phyloP scores from a whole-genome alignment of 2,113 vertebrate genomes.

The Corynorhinus townsendii region DNA sequence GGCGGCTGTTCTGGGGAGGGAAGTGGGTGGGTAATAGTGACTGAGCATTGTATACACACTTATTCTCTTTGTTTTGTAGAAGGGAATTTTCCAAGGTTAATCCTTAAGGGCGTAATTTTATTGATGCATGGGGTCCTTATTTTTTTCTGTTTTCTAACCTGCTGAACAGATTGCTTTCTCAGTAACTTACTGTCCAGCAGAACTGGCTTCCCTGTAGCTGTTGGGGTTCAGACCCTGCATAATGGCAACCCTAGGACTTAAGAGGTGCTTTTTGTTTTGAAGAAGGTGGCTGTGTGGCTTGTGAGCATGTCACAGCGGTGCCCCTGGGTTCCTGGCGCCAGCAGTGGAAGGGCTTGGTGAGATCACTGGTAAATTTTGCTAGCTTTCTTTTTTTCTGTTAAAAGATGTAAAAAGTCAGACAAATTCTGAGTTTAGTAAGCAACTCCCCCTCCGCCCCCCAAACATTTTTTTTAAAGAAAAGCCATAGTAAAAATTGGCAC shows the following conservation, averaged over 20 bases:
- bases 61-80: conserved; percentile 32
- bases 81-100: conserved; percentile 30
- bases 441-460: background rate
- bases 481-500: background rate
- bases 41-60: conserved; percentile 42
- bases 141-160: background rate
- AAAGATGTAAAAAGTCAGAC: background rate
- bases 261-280: background rate
- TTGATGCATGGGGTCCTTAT: background rate
- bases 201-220: background rate
- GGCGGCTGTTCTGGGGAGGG: background rate
- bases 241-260: background rate
- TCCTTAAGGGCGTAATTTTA: conserved; percentile 50
- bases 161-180: background rate
- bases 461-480: background rate
- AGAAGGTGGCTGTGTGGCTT: background rate
- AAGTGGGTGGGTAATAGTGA: background rate
- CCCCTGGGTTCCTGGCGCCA: background rate
- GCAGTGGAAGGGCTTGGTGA: background rate
- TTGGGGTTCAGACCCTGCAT: background rate
- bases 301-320: background rate
- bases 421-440: background rate
- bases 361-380: background rate
- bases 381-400: background rate
- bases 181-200: background rate